These are phyloP conservation scores for Lysandra coridon DNA, from an alignment of 2,888 invertebrate species.

Conservation along the genomic window DNA sequence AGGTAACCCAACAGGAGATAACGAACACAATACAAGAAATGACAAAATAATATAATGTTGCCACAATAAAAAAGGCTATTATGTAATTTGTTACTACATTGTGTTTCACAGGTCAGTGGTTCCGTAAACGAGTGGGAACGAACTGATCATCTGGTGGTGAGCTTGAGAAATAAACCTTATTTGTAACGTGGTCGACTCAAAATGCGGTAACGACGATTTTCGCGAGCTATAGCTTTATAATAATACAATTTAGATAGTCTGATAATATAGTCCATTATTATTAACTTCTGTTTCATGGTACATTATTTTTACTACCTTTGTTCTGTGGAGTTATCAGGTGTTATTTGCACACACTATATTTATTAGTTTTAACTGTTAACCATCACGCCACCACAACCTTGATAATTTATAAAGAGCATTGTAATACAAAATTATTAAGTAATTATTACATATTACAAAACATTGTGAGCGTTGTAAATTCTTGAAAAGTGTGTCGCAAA, in stretches of 20 bases:
- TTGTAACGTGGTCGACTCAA: neutral
- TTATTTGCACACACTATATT: neutral
- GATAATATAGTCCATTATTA: neutral
- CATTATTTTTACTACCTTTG: neutral
- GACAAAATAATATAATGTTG: constrained; percentile 32
- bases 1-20: neutral
- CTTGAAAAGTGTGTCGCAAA: neutral
- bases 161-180: constrained; percentile 17
- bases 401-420: no score
- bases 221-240: neutral
- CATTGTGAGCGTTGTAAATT: neutral
- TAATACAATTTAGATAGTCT: neutral
- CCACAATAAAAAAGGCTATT: constrained; percentile 33
- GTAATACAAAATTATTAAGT: no score
- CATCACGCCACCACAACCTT: neutral
- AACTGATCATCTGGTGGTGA: neutral
- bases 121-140: constrained; percentile 38
- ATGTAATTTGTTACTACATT: constrained; percentile 34
- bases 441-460: no score
- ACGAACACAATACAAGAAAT: constrained; percentile 14
- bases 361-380: neutral
- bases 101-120: constrained; percentile 39
- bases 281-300: neutral
- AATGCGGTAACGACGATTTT: neutral
- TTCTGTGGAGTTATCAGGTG: neutral